Evolutionary conservation across 2,888 invertebrate species (phyloP).

Genomic region (Limnephilus marmoratus): DNA sequence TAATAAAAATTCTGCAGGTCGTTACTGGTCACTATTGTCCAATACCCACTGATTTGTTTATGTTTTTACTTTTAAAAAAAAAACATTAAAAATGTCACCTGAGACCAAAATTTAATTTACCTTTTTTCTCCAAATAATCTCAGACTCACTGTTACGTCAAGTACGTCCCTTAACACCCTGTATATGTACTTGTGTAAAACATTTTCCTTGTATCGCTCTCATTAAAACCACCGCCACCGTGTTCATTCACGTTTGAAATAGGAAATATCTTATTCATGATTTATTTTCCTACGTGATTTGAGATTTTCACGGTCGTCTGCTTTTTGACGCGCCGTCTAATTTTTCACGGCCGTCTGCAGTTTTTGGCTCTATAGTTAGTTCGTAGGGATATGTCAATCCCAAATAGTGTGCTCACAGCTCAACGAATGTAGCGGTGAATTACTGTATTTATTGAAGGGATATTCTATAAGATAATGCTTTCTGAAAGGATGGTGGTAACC

Average conservation of each 20-base stretch:
- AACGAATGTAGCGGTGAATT: neutral
- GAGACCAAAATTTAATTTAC: too few relatives aligned
- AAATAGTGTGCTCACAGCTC: neutral
- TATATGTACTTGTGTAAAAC: neutral
- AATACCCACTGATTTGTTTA: too few relatives aligned
- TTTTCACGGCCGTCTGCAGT: neutral
- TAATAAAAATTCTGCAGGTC: too few relatives aligned
- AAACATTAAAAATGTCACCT: too few relatives aligned
- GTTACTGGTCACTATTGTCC: too few relatives aligned
- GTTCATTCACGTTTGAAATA: neutral
- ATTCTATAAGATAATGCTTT: neutral
- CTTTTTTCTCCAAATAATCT: too few relatives aligned
- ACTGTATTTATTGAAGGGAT: neutral
- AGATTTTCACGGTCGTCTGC: neutral
- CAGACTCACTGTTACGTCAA: too few relatives aligned
- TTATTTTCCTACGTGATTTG: neutral
- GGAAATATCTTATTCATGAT: neutral
- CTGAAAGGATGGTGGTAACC: neutral
- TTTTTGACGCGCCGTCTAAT: neutral
- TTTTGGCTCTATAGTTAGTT: neutral
- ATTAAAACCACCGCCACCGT: neutral
- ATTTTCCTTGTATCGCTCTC: neutral
- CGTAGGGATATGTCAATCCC: neutral
- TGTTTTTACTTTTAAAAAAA: too few relatives aligned
- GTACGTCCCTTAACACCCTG: neutral